These are phyloP conservation scores for Origma solitaria DNA, from an alignment of 2,113 vertebrate species.

Conservation along the genomic window DNA sequence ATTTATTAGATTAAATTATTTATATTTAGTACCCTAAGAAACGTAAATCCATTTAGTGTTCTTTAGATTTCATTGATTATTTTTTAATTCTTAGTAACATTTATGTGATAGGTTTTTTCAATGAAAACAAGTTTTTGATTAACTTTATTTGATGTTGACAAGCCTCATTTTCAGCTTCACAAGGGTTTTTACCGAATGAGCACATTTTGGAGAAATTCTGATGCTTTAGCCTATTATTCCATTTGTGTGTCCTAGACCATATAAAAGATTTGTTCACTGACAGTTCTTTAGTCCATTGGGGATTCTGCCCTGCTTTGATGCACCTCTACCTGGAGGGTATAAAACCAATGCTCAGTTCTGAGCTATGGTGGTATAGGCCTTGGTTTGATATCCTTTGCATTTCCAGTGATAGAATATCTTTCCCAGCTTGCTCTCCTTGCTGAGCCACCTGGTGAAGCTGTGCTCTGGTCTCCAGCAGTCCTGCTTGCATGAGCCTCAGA, in stretches of 20 bases:
- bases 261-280: not conserved
- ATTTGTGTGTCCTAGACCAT: rapidly evolving
- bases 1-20: not conserved
- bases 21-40: not conserved
- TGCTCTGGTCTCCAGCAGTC: not conserved
- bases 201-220: not conserved
- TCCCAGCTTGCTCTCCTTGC: not conserved
- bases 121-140: not conserved
- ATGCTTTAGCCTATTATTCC: not conserved
- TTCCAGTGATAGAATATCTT: not conserved
- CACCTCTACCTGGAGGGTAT: not conserved
- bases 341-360: not conserved
- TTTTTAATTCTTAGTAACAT: not conserved
- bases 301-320: not conserved
- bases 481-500: rapidly evolving
- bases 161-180: not conserved
- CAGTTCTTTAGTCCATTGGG: not conserved
- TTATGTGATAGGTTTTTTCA: not conserved
- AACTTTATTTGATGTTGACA: not conserved
- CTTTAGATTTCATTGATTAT: not conserved
- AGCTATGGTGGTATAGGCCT: not conserved
- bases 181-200: not conserved
- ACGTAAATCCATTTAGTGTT: not conserved
- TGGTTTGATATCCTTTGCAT: not conserved
- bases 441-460: not conserved